Percentiles rank a stretch among this genome's conserved stretches.
These are phyloP conservation scores for Cryptophagus acutangulus DNA, from an alignment of 2,888 invertebrate genomes.

Conservation along the genomic window DNA sequence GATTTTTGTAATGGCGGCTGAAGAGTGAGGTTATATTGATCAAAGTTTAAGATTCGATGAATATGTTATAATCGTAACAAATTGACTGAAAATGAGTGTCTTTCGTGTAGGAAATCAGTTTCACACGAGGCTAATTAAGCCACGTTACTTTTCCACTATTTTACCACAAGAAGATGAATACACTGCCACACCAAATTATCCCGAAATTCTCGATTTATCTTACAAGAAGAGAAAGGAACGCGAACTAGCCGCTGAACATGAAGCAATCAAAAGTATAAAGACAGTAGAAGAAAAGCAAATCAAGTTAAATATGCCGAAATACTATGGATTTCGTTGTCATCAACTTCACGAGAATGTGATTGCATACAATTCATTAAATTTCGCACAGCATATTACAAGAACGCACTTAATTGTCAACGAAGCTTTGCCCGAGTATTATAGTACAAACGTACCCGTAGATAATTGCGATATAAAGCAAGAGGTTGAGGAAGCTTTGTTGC, in stretches of 20 bases:
- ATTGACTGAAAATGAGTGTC: too few species aligned
- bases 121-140: not conserved
- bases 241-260: slow-evolving; percentile 47
- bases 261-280: slow-evolving; percentile 58
- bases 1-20: too few species aligned
- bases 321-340: slow-evolving; percentile 70
- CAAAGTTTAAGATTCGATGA: too few species aligned
- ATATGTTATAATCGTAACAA: too few species aligned
- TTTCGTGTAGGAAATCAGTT: slow-evolving; percentile 11
- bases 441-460: slow-evolving; percentile 46
- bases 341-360: slow-evolving; percentile 57
- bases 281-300: slow-evolving; percentile 83
- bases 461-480: slow-evolving; percentile 52
- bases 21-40: too few species aligned
- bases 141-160: slow-evolving; percentile 2
- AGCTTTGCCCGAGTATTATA: slow-evolving; percentile 58
- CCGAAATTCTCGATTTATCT: slow-evolving; percentile 60
- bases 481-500: slow-evolving; percentile 61
- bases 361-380: slow-evolving; percentile 65
- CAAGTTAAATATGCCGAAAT: slow-evolving; percentile 75
- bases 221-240: slow-evolving; percentile 50
- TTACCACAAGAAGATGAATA: slow-evolving; percentile 40
- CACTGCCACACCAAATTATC: slow-evolving; percentile 50
- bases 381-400: slow-evolving; percentile 72
- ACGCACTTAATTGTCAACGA: slow-evolving; percentile 62